Percentiles rank a stretch among this genome's conserved stretches.
Conservation (phyloP, 2,113 vertebrate genomes). For the Carettochelys insculpta region DNA sequence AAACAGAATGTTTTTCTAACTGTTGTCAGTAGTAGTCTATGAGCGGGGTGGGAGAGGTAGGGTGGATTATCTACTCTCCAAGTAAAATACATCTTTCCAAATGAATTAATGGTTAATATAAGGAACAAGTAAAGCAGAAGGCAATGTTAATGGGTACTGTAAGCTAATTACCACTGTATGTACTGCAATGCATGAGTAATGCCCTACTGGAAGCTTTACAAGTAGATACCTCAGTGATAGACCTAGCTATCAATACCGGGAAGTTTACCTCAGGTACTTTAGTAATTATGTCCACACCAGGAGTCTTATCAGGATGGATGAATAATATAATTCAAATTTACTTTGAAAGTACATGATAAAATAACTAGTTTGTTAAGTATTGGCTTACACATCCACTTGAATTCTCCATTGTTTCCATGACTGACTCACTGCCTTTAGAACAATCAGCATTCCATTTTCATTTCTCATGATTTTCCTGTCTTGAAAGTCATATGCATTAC, state of each 20-base stretch:
- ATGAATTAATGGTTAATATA: background rate
- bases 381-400: background rate
- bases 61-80: background rate
- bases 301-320: background rate
- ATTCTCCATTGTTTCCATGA: background rate
- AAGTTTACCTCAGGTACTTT: background rate
- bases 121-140: background rate
- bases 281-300: background rate
- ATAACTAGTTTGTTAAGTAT: background rate
- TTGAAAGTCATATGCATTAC: background rate
- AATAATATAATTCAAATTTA: conserved; percentile 3
- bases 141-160: background rate
- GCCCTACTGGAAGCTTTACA: background rate
- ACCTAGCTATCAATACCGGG: background rate
- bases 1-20: background rate
- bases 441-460: background rate
- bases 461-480: conserved; percentile 21
- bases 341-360: conserved; percentile 25
- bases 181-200: background rate
- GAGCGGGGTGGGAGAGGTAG: background rate
- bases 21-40: background rate
- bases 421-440: background rate
- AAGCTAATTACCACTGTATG: background rate
- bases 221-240: background rate
- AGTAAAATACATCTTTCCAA: background rate